These are phyloP conservation scores for Stegodyphus mimosarum DNA, from an alignment of 1,140 invertebrate species.

Conservation along the genomic window DNA sequence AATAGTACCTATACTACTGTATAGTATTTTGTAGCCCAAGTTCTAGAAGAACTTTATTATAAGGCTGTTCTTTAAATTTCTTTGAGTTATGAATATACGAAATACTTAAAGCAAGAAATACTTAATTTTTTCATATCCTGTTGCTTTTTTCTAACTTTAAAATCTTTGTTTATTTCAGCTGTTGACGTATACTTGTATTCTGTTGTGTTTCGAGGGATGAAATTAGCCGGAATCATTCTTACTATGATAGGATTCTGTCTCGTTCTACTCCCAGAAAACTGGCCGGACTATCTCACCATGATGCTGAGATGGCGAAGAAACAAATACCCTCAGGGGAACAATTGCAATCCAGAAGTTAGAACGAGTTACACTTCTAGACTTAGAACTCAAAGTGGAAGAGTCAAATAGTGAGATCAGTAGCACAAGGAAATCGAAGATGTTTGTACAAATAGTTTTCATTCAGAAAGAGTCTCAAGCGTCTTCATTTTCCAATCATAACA, in stretches of 20 bases:
- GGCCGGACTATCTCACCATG: constrained; percentile 92
- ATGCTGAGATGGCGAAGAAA: constrained; percentile 74
- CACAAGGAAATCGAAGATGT: too few species aligned
- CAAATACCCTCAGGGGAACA: constrained; percentile 48
- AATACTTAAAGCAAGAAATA: too few species aligned
- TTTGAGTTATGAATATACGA: too few species aligned
- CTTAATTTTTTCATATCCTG: not conserved
- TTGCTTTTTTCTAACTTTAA: not conserved
- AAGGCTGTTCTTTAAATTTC: too few species aligned
- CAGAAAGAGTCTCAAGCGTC: too few species aligned
- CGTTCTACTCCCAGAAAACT: constrained; percentile 94
- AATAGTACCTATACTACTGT: too few species aligned
- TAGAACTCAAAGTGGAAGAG: constrained; percentile 63
- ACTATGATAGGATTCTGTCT: constrained; percentile 73
- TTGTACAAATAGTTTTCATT: too few species aligned
- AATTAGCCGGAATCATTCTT: constrained; percentile 89
- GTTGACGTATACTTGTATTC: constrained; percentile 87
- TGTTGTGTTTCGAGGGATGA: constrained; percentile 91
- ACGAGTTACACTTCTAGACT: constrained; percentile 62
- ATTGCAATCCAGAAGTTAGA: constrained; percentile 35
- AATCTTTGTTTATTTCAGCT: constrained; percentile 73
- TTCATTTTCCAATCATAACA: too few species aligned
- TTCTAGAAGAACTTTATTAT: too few species aligned
- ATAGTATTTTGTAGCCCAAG: too few species aligned
- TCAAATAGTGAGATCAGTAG: constrained; percentile 51